Conservation (phyloP, 2,113 vertebrate species). For the Pelvicachromis taeniatus region DNA sequence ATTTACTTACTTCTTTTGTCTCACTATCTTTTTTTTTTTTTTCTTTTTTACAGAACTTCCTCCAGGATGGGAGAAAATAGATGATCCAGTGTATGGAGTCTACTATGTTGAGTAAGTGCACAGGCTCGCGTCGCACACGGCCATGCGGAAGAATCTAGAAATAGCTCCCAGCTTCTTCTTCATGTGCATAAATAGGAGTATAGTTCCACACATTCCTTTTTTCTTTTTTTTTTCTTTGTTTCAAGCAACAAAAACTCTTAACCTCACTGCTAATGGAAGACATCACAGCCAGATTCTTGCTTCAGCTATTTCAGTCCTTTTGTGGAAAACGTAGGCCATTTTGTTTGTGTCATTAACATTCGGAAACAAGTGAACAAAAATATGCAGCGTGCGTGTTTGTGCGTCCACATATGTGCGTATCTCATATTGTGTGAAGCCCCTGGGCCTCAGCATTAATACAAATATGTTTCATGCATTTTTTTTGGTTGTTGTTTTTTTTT, state of each 20-base stretch:
- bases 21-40: neutral
- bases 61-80: conserved; percentile 98
- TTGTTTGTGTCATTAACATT: conserved; percentile 38
- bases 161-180: neutral
- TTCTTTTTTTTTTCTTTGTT: neutral
- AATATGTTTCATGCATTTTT: conserved; percentile 39
- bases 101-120: conserved; percentile 99
- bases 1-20: neutral
- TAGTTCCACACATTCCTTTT: neutral
- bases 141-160: neutral
- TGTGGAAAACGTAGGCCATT: conserved; percentile 46
- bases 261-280: conserved; percentile 3
- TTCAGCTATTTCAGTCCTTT: conserved; percentile 9
- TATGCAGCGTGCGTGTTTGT: neutral
- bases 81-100: conserved; percentile 97
- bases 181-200: neutral
- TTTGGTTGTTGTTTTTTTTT: conserved; percentile 45
- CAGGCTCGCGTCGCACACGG: neutral
- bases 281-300: neutral
- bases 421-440: neutral
- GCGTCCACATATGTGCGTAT: neutral
- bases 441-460: conserved; percentile 34
- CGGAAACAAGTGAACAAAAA: conserved; percentile 1
- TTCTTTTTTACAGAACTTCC: conserved; percentile 83
- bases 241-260: neutral